Evolutionary conservation across 2,797 vertebrate species (phyloP).

Genomic region (Atherinosoma microstoma): DNA sequence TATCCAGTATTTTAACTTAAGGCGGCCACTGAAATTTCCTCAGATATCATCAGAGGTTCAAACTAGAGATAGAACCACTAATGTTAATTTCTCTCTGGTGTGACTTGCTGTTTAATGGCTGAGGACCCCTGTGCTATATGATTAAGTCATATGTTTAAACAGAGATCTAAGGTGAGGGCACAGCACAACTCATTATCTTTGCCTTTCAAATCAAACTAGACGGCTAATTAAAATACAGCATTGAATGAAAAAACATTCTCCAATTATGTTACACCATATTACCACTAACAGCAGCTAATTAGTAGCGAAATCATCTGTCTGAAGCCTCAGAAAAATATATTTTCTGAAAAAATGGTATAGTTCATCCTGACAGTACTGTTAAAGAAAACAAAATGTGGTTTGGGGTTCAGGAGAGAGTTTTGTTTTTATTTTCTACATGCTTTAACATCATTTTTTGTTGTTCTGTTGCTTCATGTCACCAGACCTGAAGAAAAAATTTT

Average conservation of each 20-base stretch:
- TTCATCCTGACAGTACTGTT: neutral
- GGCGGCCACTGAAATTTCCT: slow-evolving; percentile 48
- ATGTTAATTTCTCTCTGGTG: slow-evolving; percentile 56
- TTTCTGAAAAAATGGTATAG: slow-evolving; percentile 20
- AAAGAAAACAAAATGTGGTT: neutral
- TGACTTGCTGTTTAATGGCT: slow-evolving; percentile 59
- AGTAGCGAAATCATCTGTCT: slow-evolving; percentile 37
- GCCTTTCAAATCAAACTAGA: slow-evolving; percentile 61
- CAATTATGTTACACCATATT: slow-evolving; percentile 62
- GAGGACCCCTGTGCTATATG: slow-evolving; percentile 27
- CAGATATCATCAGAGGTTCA: slow-evolving; percentile 63
- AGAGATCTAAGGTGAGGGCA: slow-evolving; percentile 53
- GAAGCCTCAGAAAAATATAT: slow-evolving; percentile 40
- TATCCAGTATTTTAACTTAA: slow-evolving; percentile 28
- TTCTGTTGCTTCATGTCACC: neutral
- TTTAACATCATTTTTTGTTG: neutral
- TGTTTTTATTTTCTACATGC: neutral
- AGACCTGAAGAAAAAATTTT: too few relatives aligned
- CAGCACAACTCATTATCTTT: slow-evolving; percentile 55
- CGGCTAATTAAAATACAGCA: slow-evolving; percentile 60
- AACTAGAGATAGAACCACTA: slow-evolving; percentile 57
- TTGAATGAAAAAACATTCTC: slow-evolving; percentile 57
- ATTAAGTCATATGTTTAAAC: slow-evolving; percentile 52
- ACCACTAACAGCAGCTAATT: slow-evolving; percentile 63
- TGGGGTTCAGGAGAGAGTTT: neutral